Conservation (phyloP, 2,797 vertebrate species). For the Silurus lanzhouensis region DNA sequence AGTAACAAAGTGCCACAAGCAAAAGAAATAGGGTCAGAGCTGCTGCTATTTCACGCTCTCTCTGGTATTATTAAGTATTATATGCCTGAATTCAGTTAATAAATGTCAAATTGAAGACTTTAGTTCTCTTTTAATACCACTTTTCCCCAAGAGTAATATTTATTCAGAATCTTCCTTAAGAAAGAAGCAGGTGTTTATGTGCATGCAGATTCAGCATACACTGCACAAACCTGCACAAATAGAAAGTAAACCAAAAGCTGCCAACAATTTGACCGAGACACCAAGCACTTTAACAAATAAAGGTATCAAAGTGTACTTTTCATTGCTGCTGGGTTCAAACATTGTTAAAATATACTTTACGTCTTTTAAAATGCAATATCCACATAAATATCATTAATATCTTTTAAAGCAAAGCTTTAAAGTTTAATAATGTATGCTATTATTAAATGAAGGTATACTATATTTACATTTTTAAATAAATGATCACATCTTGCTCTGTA, state of each 20-base stretch:
- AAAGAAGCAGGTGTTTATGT: constrained; percentile 50
- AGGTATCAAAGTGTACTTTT: not conserved
- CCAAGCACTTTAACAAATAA: not conserved
- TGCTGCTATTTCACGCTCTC: not conserved
- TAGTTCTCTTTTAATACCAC: not conserved
- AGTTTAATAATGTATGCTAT: not conserved
- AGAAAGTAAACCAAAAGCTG: not conserved
- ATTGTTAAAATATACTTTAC: not conserved
- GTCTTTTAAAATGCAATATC: not conserved
- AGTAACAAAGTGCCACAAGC: constrained; percentile 6
- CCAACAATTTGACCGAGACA: not conserved
- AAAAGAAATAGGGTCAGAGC: constrained; percentile 21
- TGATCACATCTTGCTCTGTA: not conserved
- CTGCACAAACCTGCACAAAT: not conserved
- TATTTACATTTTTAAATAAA: not conserved
- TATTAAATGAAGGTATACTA: not conserved
- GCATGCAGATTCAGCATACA: not conserved
- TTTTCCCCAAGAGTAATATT: constrained; percentile 21
- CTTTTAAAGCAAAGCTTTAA: not conserved
- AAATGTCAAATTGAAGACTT: not conserved
- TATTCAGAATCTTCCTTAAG: constrained; percentile 20
- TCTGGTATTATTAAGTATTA: not conserved
- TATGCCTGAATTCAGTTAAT: not conserved
- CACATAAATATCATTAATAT: not conserved
- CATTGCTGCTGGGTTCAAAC: not conserved